Conservation (phyloP, 2,113 vertebrate species). For the Phalacrocorax carbo region DNA sequence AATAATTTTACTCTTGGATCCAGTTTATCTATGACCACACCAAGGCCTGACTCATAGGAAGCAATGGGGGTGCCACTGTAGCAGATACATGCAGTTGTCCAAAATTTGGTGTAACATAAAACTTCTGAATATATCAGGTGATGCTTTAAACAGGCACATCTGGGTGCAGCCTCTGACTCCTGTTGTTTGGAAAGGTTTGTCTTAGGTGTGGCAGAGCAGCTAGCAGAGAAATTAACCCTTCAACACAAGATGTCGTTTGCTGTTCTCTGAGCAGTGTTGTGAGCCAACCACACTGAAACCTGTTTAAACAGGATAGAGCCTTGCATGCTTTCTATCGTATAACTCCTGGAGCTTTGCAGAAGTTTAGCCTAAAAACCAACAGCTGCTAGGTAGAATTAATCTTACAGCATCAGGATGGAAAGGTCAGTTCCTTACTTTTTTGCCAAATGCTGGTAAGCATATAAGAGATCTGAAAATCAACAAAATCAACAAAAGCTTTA, state of each 20-base stretch:
- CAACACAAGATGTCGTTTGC: background rate
- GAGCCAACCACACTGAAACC: background rate
- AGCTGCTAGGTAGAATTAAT: background rate
- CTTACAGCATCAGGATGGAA: slow-evolving; percentile 2
- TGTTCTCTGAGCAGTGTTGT: background rate
- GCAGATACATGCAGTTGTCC: background rate
- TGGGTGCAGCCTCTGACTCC: background rate
- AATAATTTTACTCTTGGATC: background rate
- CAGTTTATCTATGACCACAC: background rate
- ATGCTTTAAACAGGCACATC: background rate
- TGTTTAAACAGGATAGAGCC: background rate
- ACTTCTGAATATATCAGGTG: background rate
- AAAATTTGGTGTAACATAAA: background rate
- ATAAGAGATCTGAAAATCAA: background rate
- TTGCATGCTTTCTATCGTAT: background rate
- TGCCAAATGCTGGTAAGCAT: background rate
- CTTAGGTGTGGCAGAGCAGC: background rate
- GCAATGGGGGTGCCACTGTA: background rate
- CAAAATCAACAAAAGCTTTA: background rate
- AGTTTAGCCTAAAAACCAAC: slow-evolving; percentile 32
- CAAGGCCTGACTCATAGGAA: background rate
- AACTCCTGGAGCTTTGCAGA: slow-evolving; percentile 3
- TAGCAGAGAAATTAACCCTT: slow-evolving; percentile 11
- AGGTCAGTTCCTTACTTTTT: background rate
- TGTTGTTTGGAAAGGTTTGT: background rate